Base-by-base conservation (phyloP, 2,888 invertebrate species). In the Adineta ricciae region DNA sequence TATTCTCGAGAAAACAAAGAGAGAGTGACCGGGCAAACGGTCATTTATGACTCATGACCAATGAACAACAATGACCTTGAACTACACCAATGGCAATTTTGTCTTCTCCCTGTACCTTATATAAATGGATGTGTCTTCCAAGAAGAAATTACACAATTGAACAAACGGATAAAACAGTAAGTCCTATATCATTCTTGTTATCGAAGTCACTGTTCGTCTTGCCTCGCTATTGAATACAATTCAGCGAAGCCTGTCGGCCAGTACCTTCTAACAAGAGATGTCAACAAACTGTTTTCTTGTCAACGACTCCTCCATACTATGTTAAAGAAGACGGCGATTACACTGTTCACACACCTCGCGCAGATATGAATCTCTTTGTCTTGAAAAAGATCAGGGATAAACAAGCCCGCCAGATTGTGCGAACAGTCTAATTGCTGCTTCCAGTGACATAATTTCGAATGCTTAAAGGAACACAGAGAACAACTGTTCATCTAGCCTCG, bases 261-360 rank as follows among this genome's bases (percentile, higher is more conserved):
- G 64, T 64, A 3, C 64, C 64, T 32, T 27, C 64, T 27, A 11
- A 32, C 32, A 32, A 64, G 64, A 64, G 27, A 21, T 21, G 19
- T 52, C 19, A 46, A 50, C 49, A 49, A 49, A 11, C 14, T 50
- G 16, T 50, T 16, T 50, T 50, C 3, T 50, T 9, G 19, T 50
- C 19, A 9, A 16, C 19, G n/a, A 50, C 19, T 19, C 14, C 3
- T 50, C 19, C 11, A 2, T 50, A 19, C 14, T 50, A 50, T 16
- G 2, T 16, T 2, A 50, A 50, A 16, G 50, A 50, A 32, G 27
- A 64, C 11, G 27, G 64, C 64, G 64, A 32, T n/a, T 64, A 64
- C 64, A 64, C 64, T 64, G 64, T 64, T 64, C 64, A 64, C 64
- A 64, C 64, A 64, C 64, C 64, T 64, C 64, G 64, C 64, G 64